Base-by-base conservation (phyloP, 2,113 vertebrate genomes). In the Gavia stellata region DNA sequence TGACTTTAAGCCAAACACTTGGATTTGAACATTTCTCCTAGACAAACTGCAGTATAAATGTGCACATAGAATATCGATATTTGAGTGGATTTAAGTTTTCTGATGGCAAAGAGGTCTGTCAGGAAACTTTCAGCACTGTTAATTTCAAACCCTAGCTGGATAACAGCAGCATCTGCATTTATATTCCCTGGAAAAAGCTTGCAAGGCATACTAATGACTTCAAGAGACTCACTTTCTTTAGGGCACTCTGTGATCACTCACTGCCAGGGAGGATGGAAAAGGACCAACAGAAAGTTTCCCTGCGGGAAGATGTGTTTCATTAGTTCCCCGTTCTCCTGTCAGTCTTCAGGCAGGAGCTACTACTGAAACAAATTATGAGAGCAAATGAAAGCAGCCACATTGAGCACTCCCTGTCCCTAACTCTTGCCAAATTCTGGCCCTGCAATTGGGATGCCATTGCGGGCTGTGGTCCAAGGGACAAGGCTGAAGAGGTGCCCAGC, bases 161-260 rank as follows among this genome's bases (percentile, higher is more conserved):
- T 89, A 91, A 94, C 94, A 94, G 89, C 96, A 96, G 92, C 84
- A 94, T 93, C 95, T 95, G 91, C 89, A 95, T 94, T 97, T 94
- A 85, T 89, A 80, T 80, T 80, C 86, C 58, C 71, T 77, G 58
- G 85, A 44, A 94, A 84, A 87, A 73, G 9, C 81, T 89, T 87
- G 38, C 71, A 84, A 95, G 84, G 90, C 93, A 93, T 94, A 67
- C 71, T 92, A 96, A 96, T 93, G 65, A 82, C 50, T 86, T 52
- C 36, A 38, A 59, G 74, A 92, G 47, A 82, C 72, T 38, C 17
- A 16, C 62, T 95, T 81, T 84, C 88, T 82, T 87, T 50, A 44
- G 71, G 74, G 81, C 71, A 82, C 28, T 19, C 53, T 70, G 80
- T 87, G 94, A 87, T 93, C 61, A 31, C 68, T 93, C 80, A 78